These are phyloP conservation scores for Tribolium castaneum DNA, from an alignment of 1,140 invertebrate genomes.

Conservation along the genomic window DNA sequence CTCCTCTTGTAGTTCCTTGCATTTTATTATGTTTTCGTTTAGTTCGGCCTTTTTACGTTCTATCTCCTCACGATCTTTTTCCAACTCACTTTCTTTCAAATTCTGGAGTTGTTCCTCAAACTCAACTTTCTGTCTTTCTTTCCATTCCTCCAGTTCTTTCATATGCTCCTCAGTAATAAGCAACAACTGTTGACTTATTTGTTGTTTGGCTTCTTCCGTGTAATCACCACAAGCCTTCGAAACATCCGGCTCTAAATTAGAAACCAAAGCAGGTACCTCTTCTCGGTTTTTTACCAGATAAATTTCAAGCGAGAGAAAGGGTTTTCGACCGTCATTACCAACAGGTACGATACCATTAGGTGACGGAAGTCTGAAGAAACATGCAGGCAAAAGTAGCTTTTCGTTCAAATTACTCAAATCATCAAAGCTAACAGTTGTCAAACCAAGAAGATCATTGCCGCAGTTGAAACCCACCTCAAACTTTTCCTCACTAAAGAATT, in stretches of 20 bases:
- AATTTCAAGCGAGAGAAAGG: slow-evolving; percentile 18
- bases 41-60: slow-evolving; percentile 56
- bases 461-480: slow-evolving; percentile 55
- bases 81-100: slow-evolving; percentile 58
- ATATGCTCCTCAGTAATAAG: not conserved
- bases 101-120: slow-evolving; percentile 65
- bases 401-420: slow-evolving; percentile 38
- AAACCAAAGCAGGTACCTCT: not conserved
- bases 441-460: slow-evolving; percentile 54
- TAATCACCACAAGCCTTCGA: not conserved
- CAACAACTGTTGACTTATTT: not conserved
- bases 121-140: slow-evolving; percentile 65
- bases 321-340: slow-evolving; percentile 40
- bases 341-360: slow-evolving; percentile 50
- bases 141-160: slow-evolving; percentile 68
- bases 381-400: slow-evolving; percentile 21
- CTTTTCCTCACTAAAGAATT: slow-evolving; percentile 55
- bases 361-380: slow-evolving; percentile 53
- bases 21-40: slow-evolving; percentile 62
- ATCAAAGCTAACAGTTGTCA: slow-evolving; percentile 51
- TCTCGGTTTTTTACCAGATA: not conserved
- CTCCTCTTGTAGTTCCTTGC: slow-evolving; percentile 51
- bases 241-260: not conserved
- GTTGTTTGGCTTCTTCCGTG: not conserved
- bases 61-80: slow-evolving; percentile 41